Base-by-base conservation (phyloP, 2,888 invertebrate species). In the Pardosa pseudoannulata region DNA sequence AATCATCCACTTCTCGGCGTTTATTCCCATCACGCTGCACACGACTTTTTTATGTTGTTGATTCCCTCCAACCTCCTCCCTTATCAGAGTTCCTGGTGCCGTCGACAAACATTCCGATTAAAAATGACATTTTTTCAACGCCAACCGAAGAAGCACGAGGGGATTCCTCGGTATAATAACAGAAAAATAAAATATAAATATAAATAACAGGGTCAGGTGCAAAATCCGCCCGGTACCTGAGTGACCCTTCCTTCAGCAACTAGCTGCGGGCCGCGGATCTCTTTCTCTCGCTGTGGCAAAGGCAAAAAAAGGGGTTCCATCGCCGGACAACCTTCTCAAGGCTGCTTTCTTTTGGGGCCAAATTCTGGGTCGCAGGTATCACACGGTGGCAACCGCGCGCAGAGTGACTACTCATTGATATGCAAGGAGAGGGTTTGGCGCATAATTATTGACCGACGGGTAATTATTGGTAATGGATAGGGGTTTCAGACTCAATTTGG, bases 361-460 rank as follows among this genome's bases (percentile, higher is more conserved):
- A 23, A 3, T 56, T 56, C 56, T 56, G 16, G 56, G 56, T 56
- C 56, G 56, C 23, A n/a, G 11, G 56, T 23, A 56, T 56, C 56
- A 56, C 56, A 56, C 56, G 56, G 56, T 56, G 56, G 56, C 23
- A n/a, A n/a, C n/a, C n/a, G n/a, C n/a, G n/a, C n/a, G n/a, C n/a
- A n/a, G n/a, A n/a, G n/a, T n/a, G 2, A 2, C 23, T 5, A 19
- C 56, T 56, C 56, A 56, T 56, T 56, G 7, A 56, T 56, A 56
- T 56, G 56, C 56, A 56, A 56, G 56, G 23, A 16, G 56, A 56
- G 23, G 56, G 56, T 23, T 56, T 23, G n/a, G 56, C 23, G 23
- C 56, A 56, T 56, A 56, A 23, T 56, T 56, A 56, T 56, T 56
- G n/a, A 56, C 11, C 23, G 23, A 56, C 56, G 23, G 19, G 56